Evolutionary conservation across 2,888 invertebrate genomes (phyloP).

Genomic region (Creontiades dilutus): DNA sequence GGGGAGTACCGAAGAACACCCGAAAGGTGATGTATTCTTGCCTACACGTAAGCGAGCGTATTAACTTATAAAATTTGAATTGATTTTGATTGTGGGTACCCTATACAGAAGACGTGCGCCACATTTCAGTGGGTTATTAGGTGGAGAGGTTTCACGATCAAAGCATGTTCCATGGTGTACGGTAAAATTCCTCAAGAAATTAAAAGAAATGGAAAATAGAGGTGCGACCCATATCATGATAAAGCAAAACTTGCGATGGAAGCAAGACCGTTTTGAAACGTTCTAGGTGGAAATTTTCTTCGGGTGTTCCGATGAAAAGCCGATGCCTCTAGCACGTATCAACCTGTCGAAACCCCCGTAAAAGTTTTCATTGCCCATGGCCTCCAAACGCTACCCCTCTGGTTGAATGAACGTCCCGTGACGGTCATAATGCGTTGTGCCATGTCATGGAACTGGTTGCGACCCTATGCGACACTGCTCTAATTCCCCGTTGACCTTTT

Average conservation of each 20-base stretch:
- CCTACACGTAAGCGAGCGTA: too few species aligned
- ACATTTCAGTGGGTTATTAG: too few species aligned
- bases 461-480: constrained; percentile 35
- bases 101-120: too few species aligned
- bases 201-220: not conserved
- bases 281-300: not conserved
- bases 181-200: not conserved
- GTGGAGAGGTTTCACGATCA: too few species aligned
- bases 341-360: constrained; percentile 30
- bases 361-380: constrained; percentile 25
- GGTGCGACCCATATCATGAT: constrained; percentile 19
- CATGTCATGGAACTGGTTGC: not conserved
- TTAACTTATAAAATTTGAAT: too few species aligned
- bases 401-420: not conserved
- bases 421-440: constrained; percentile 35
- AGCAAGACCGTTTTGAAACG: not conserved
- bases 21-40: too few species aligned
- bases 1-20: too few species aligned
- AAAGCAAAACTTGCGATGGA: too few species aligned
- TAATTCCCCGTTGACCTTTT: not conserved
- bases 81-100: too few species aligned
- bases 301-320: not conserved
- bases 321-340: not conserved
- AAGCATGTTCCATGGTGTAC: not conserved
- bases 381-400: constrained; percentile 14